Conservation (phyloP, 37 sponge, comb jelly and placozoan species). For the Beroe ovata region DNA sequence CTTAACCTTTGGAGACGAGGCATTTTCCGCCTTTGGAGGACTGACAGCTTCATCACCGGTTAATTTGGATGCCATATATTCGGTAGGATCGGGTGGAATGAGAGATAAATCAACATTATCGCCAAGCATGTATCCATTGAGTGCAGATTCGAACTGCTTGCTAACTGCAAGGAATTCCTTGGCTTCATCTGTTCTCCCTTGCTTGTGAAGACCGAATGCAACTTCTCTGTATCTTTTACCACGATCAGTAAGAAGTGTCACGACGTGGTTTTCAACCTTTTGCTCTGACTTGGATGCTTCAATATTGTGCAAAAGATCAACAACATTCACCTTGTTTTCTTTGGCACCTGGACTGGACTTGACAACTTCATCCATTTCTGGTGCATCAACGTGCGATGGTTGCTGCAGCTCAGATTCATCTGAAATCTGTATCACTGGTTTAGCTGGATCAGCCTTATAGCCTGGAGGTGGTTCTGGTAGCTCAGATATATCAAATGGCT, state of each 20-base stretch:
- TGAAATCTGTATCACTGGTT: too few relatives aligned
- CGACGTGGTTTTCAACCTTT: slow-evolving; percentile 7
- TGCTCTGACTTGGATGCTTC: neutral
- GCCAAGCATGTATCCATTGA: slow-evolving; percentile 12
- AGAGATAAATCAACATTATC: slow-evolving; percentile 26
- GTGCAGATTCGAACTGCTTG: slow-evolving; percentile 29
- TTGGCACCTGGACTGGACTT: too few relatives aligned
- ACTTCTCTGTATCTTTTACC: neutral
- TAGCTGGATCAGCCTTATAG: neutral
- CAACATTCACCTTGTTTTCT: slow-evolving; percentile 3
- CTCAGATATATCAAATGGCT: neutral
- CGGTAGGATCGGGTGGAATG: slow-evolving; percentile 33
- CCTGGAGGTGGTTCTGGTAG: slow-evolving; percentile 32
- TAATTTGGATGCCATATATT: slow-evolving; percentile 19
- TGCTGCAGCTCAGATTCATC: too few relatives aligned
- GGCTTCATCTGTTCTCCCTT: slow-evolving; percentile 19
- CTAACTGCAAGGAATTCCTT: slow-evolving; percentile 25
- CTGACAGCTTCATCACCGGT: neutral
- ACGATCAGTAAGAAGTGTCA: neutral
- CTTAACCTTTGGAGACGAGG: too few relatives aligned
- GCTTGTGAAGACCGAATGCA: slow-evolving; percentile 21
- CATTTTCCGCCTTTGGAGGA: neutral
- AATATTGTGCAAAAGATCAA: slow-evolving; percentile 1
- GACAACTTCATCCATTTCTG: too few relatives aligned
- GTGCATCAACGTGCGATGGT: too few relatives aligned